Evolutionary conservation across 2,113 vertebrate genomes (phyloP), one percentile per base, ranked within the genome.

Genomic region (Brevimyrus niger): DNA sequence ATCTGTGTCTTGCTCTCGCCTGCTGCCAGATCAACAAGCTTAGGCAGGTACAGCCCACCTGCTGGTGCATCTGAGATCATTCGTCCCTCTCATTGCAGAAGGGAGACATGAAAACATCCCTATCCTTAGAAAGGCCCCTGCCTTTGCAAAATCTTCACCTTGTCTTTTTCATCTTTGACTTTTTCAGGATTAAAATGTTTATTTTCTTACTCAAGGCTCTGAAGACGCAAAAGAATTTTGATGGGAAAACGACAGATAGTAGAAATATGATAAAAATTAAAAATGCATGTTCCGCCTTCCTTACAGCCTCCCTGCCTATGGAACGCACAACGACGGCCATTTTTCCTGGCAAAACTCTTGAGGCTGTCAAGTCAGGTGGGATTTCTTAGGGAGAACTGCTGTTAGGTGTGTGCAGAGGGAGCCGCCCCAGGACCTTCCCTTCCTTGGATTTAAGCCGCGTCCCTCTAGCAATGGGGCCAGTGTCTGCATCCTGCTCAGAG

Each of bases 1-100:
- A 90, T 91, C 89, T 65, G 92, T 93, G 91, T 93, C 93, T 91
- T 35, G 31, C 73, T 80, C 31, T 27, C 61, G 27, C 76, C 90
- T 27, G 83, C 83, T 87, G 58, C 86, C 83, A 42, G 65, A 46
- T 46, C 42, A 10, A 21, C 38, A 89, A 53, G 53, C 19, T 31
- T 42, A 44, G 44, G 9, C n/a, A 23, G 15, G 42, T 86, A 23
- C 82, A 85, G 88, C 50, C 44, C 7, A 48, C 90, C 88, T 88
- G 48, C 86, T 35, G 51, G 35, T 48, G 23, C 84, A 76, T 87
- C 84, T 17, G 58, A 91, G 88, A 90, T 55, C 86, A 88, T 91
- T 83, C 2, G n/a, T 82, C 44, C 48, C 46, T 80, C 58, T n/a
- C 65, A n/a, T 58, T 73, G 89, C 80, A 58, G 88, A 89, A 89